Evolutionary conservation across 2,888 invertebrate species (phyloP), one percentile per base, ranked within the genome.

Genomic region (Steromphala cineraria): DNA sequence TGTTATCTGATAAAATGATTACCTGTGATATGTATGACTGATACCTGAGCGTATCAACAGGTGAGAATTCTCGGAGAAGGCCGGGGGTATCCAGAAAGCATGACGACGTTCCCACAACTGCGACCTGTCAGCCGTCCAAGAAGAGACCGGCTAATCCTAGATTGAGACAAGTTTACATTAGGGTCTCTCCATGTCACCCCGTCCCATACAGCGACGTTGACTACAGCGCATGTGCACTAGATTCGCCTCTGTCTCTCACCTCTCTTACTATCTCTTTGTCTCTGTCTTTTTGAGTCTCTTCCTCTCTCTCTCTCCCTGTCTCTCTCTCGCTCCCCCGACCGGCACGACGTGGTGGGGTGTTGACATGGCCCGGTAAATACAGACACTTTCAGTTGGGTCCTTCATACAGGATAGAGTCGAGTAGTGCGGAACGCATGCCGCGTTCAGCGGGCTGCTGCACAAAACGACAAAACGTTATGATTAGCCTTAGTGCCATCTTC

Each of bases 281-380:
- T 46, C 53, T 28, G 52, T 75, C 75, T 75, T 52, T 52, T 53
- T 75, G 52, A 53, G 21, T 75, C 21, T 75, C 75, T 75, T 19
- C 53, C 24, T 75, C 53, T 75, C 75, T 75, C 53, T 75, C 53
- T 52, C 53, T n/a, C 53, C 53, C 53, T 52, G 24, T n/a, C 75
- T 75, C 53, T 52, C 53, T 75, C 53, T 75, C 75, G 31, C 53
- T 75, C 53, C 53, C 53, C 28, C 75, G 52, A 24, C 53, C 52
- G 28, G 67, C 28, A 28, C 36, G 21, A 31, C n/a, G n/a, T n/a
- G n/a, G 4, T 76, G 55, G 13, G 53, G 55, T 21, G 36, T 55
- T 53, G 24, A 40, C 40, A 56, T 19, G 76, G 31, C 55, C 40
- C 36, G 31, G 55, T 55, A 46, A 46, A 46, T 46, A 46, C 46